Conservation (phyloP, 2,888 invertebrate species). For the Epistrophe eligans region DNA sequence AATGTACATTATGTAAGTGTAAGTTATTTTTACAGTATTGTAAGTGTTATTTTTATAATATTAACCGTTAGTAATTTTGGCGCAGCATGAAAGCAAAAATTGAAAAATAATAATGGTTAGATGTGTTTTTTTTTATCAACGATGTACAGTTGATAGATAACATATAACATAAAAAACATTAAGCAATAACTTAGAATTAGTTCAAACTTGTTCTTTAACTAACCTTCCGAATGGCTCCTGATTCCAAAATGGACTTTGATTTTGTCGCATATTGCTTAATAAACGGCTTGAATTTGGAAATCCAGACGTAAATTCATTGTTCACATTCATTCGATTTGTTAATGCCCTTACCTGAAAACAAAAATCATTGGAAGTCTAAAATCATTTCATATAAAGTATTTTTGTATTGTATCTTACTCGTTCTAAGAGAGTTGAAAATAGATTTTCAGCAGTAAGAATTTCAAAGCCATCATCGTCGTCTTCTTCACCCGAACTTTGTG, state of each 20-base stretch:
- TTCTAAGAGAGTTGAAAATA: slow-evolving; percentile 93
- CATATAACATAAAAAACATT: slow-evolving; percentile 34
- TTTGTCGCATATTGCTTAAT: slow-evolving; percentile 85
- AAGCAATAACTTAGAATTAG: slow-evolving; percentile 7
- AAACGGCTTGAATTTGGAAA: slow-evolving; percentile 87
- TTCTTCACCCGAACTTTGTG: slow-evolving; percentile 94
- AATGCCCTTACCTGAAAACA: slow-evolving; percentile 89
- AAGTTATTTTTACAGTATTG: slow-evolving; percentile 32
- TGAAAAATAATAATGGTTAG: slow-evolving; percentile 68
- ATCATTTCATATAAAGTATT: neutral
- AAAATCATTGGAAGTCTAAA: slow-evolving; percentile 11
- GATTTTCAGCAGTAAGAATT: slow-evolving; percentile 94
- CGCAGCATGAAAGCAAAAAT: slow-evolving; percentile 80
- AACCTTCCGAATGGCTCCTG: slow-evolving; percentile 83
- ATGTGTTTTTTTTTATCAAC: slow-evolving; percentile 35
- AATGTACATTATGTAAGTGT: slow-evolving; percentile 23
- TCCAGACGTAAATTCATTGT: slow-evolving; percentile 88
- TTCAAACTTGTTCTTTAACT: slow-evolving; percentile 49
- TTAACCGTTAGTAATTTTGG: slow-evolving; percentile 56
- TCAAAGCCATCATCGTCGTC: slow-evolving; percentile 96
- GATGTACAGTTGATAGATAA: slow-evolving; percentile 1
- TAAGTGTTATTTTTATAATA: slow-evolving; percentile 30
- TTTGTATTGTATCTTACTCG: slow-evolving; percentile 86
- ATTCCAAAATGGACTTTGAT: slow-evolving; percentile 83
- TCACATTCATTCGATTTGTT: slow-evolving; percentile 93